Conservation (phyloP, 2,797 vertebrate genomes). For the Chromis chromis region DNA sequence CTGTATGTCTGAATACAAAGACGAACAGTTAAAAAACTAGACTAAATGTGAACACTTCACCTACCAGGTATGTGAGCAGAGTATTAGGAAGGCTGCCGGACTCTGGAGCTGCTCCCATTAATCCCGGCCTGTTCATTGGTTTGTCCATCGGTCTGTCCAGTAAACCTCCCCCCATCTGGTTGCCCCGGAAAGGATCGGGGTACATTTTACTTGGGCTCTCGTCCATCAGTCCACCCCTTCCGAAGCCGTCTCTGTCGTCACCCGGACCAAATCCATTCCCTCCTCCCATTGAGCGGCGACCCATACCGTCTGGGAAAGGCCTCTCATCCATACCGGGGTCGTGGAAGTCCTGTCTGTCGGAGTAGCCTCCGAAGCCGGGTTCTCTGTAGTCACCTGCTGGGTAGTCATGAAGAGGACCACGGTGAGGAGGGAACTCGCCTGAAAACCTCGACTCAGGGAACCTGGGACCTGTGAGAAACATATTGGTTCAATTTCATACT, state of each 20-base stretch:
- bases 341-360: slow-evolving; percentile 43
- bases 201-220: slow-evolving; percentile 60
- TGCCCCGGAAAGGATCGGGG: slow-evolving; percentile 62
- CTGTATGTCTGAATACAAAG: background rate
- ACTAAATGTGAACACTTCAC: background rate
- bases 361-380: slow-evolving; percentile 65
- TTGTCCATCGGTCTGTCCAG: slow-evolving; percentile 51
- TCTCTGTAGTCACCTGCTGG: slow-evolving; percentile 59
- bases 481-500: slow-evolving; percentile 1
- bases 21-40: background rate
- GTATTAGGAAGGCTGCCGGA: slow-evolving; percentile 70
- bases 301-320: slow-evolving; percentile 64
- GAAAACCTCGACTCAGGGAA: slow-evolving; percentile 67
- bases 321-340: slow-evolving; percentile 63
- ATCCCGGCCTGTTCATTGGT: slow-evolving; percentile 54
- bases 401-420: slow-evolving; percentile 64
- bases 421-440: slow-evolving; percentile 69
- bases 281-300: slow-evolving; percentile 5
- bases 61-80: slow-evolving; percentile 83
- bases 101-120: slow-evolving; percentile 70
- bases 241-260: slow-evolving; percentile 55
- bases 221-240: slow-evolving; percentile 50
- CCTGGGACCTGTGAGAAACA: slow-evolving; percentile 60
- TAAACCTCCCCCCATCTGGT: slow-evolving; percentile 40
- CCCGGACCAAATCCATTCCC: slow-evolving; percentile 63